Evolutionary conservation across 2,113 vertebrate genomes (phyloP), one percentile per base, ranked within the genome.

Genomic region (Nanorana parkeri): DNA sequence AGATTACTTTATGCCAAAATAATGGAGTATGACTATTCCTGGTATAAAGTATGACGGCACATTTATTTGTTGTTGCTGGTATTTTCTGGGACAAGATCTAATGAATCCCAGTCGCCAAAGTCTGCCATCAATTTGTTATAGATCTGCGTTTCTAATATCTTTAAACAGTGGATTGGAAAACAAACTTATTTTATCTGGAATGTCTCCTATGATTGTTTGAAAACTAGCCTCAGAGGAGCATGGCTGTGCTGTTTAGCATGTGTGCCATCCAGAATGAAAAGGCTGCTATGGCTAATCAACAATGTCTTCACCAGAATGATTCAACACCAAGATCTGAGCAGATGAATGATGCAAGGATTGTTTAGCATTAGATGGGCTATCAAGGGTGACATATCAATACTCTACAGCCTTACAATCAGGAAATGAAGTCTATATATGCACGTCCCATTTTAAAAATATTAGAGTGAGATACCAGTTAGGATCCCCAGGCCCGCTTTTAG

Each of bases 1-100:
- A 72, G 24, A 58, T 81, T 80, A 86, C 60, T 21, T 20, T 11
- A 80, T 52, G n/a, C 55, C 21, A 75, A 36, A 36, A 32, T 21
- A 75, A 21, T 20, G n/a, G 72, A 58, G 54, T 28, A 41, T 17
- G 55, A 10, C 13, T 11, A 47, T 15, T 47, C 41, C 41, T 47
- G 13, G 11, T 47, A 41, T 41, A 47, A 41, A 75, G 72, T 3
- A 41, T 21, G 60, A 20, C 0, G 52, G 55, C 36, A 15, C 54
- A 24, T 68, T 55, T 60, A 54, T 51, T 55, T 66, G 47, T 28
- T 29, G 17, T 26, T 52, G 29, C 55, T 55, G 21, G 13, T 47
- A 8, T 41, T 68, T 36, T 28, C 32, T 63, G 32, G 55, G 66
- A 80, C 55, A 69, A 80, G 66, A 71, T 80, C 28, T 60, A 63